phyloP scores from a whole-genome alignment of 37 sponge, comb jelly and placozoan species.

The Spongilla lacustris region DNA sequence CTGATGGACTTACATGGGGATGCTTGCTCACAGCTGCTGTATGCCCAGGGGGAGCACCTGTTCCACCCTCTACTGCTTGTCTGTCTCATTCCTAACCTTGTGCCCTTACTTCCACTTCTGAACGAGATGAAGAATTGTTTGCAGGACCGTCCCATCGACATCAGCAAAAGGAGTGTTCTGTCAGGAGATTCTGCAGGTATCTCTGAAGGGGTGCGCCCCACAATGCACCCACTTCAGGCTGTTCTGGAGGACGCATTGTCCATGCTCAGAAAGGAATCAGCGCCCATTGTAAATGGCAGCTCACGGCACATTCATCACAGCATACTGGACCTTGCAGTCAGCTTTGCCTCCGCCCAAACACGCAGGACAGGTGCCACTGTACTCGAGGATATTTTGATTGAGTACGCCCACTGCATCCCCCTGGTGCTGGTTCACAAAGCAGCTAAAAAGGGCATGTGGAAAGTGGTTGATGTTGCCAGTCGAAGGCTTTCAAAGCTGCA shows the following conservation, averaged over 20 bases:
- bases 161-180: neutral
- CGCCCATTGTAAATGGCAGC: neutral
- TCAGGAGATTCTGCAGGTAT: neutral
- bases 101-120: neutral
- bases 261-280: neutral
- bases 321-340: neutral
- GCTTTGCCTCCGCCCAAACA: neutral
- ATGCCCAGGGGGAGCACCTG: neutral
- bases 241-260: neutral
- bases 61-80: neutral
- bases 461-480: neutral
- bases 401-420: neutral
- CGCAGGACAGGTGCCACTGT: neutral
- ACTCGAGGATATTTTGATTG: neutral
- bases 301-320: neutral
- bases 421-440: neutral
- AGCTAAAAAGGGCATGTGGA: conserved; percentile 34
- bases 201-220: neutral
- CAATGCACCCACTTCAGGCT: neutral
- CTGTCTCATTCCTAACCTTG: neutral
- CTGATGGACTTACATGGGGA: neutral
- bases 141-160: neutral
- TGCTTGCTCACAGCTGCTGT: neutral
- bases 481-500: neutral
- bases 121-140: neutral